Base-by-base conservation (phyloP, 2,113 vertebrate genomes). In the Ptilorrhoa leucosticta region DNA sequence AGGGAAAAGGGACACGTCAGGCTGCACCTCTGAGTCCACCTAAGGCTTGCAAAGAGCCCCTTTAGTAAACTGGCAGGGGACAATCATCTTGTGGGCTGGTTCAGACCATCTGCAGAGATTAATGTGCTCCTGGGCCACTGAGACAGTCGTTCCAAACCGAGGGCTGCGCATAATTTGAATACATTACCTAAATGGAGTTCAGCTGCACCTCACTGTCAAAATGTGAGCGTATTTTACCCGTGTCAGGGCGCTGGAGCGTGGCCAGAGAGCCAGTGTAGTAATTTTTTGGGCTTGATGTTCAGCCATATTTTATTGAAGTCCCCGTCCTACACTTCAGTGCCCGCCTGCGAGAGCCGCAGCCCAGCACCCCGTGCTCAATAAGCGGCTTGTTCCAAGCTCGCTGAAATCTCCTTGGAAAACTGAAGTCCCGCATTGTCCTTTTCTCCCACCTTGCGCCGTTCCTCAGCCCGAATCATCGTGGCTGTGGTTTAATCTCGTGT, bases 231-330 rank as follows among this genome's bases (percentile, higher is more conserved):
- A 45, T 95, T 89, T 90, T 37, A 53, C 48, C 45, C 7, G 0
- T 70, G 87, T 83, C 93, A 77, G 83, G 78, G 54, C 23, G 5
- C 63, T 77, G 87, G 63, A 94, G 89, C 13, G 0, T 54, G 57
- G 86, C 76, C 91, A 69, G 45, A 44, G 69, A 89, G 76, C 27
- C 66, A 26, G 40, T 15, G 66, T 47, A 86, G 76, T 80, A 47
- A 94, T 86, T 64, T 84, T 77, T 75, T 15, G 61, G 66, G 85
- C 44, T 44, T 35, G 54, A 88, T 77, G 48, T 69, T 88, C 66
- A 81, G 58, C 31, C 30, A 18, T 65, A 66, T 96, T 95, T 94
- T 90, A 92, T 90, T 73, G 42, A 92, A 70, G 42, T 86, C 58
- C 45, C 80, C 70, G 77, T 77, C 54, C 77, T 78, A 9, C 72